These are phyloP conservation scores for Hydrolagus affinis DNA, from an alignment of 2,113 vertebrate species.

Conservation along the genomic window DNA sequence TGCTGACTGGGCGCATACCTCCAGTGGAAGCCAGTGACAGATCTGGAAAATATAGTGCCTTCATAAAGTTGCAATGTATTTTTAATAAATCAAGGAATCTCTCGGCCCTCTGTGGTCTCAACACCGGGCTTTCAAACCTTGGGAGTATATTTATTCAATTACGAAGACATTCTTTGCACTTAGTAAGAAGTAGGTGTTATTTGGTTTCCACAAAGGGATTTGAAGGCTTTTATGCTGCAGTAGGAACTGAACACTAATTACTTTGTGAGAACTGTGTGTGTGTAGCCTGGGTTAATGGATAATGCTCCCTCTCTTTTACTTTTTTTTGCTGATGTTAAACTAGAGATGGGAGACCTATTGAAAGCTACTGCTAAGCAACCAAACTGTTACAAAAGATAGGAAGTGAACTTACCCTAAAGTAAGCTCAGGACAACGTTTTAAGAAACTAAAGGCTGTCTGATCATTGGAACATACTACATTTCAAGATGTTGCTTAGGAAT, in stretches of 20 bases:
- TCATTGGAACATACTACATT: neutral
- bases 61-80: neutral
- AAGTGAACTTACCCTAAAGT: neutral
- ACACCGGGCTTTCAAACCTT: constrained; percentile 2
- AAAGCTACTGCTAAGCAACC: constrained; percentile 18
- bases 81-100: neutral
- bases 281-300: neutral
- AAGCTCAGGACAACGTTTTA: neutral
- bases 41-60: neutral
- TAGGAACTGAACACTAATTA: neutral
- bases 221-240: neutral
- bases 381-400: neutral
- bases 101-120: neutral
- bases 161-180: neutral
- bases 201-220: neutral
- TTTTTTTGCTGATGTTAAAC: neutral
- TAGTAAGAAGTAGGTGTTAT: neutral
- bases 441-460: neutral
- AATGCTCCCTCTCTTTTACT: neutral
- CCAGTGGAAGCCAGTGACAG: neutral
- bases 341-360: neutral
- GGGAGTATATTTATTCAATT: neutral
- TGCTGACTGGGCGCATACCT: neutral
- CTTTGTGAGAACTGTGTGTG: constrained; percentile 7
- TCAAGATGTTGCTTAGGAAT: neutral